These are phyloP conservation scores for Cephus pygmeus DNA, from an alignment of 2,888 invertebrate genomes.

Conservation along the genomic window DNA sequence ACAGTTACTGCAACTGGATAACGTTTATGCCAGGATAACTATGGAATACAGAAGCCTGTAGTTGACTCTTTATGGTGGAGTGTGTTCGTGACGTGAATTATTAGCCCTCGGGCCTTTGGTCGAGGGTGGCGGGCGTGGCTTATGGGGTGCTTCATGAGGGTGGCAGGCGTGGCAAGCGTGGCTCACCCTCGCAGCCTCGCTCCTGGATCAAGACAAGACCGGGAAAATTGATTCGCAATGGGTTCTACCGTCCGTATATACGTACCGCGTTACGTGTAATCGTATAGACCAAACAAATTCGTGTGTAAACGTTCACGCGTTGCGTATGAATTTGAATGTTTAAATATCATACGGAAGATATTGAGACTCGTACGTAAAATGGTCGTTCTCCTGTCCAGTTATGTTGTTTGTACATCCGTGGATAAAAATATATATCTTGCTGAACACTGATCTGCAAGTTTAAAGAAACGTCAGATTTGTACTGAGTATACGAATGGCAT, in stretches of 20 bases:
- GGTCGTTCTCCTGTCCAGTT: neutral
- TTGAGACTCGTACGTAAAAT: neutral
- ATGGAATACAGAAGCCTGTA: slow-evolving; percentile 40
- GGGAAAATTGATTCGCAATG: slow-evolving; percentile 22
- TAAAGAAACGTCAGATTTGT: neutral
- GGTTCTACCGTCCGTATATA: slow-evolving; percentile 1
- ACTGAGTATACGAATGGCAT: neutral
- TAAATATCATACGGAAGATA: neutral
- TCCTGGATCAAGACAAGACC: slow-evolving; percentile 11
- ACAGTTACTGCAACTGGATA: slow-evolving; percentile 46
- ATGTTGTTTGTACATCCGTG: neutral
- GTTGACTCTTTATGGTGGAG: slow-evolving; percentile 62
- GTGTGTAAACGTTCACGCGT: neutral
- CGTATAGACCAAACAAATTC: neutral
- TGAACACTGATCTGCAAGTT: neutral
- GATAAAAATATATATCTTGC: neutral
- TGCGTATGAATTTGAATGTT: neutral
- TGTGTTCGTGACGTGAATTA: slow-evolving; percentile 65
- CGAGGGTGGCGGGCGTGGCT: slow-evolving; percentile 54
- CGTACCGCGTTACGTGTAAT: neutral
- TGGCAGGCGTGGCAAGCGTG: slow-evolving; percentile 59
- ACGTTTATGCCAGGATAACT: slow-evolving; percentile 35
- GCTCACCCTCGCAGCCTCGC: slow-evolving; percentile 26
- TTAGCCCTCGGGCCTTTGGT: slow-evolving; percentile 48
- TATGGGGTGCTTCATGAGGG: slow-evolving; percentile 34